Evolutionary conservation across 2,888 invertebrate genomes (phyloP), one percentile per base, ranked within the genome.

Genomic region (Campaea margaritaria): DNA sequence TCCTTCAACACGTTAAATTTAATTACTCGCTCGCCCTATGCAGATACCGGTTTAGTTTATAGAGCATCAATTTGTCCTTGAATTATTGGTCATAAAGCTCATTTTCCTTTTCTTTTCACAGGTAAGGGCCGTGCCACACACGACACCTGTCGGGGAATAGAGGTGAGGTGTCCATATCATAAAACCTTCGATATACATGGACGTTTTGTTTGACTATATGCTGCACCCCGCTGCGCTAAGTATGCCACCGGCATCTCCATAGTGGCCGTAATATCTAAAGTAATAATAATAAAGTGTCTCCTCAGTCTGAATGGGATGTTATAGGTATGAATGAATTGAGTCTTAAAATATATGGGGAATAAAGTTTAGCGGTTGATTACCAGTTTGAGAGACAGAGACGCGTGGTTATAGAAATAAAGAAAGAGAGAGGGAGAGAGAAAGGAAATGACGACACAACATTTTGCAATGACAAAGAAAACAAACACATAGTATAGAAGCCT

Each of bases 81-180:
- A 75, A 73, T 79, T 75, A 79, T 78, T 78, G 74, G 68, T 72
- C 69, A 74, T 81, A 79, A 79, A 78, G 58, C 50, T 68, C 50
- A 65, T 54, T 65, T 28, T 10, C 64, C 73, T 68, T 74, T 73
- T 74, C 76, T 73, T 63, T 77, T 79, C 74, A 65, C 86, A 87
- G 87, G 87, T 87, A 87, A 85, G 86, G 65, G 60, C 46, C 43
- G 68, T 72, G 64, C 76, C 78, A 79, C 80, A 79, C 80, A 81
- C 78, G 74, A 70, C 69, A 76, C 68, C 68, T 65, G 72, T 71
- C 68, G 53, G 54, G 42, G 34, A 12, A 51, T 48, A 47, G 42
- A 53, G 52, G 69, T 74, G 72, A 62, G 55, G 74, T 72, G 74
- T 73, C 78, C 64, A 80, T 83, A 80, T 77, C 64, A 80, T 83